These are phyloP conservation scores for Luscinia megarhynchos DNA, from an alignment of 2,797 vertebrate genomes.

Conservation along the genomic window DNA sequence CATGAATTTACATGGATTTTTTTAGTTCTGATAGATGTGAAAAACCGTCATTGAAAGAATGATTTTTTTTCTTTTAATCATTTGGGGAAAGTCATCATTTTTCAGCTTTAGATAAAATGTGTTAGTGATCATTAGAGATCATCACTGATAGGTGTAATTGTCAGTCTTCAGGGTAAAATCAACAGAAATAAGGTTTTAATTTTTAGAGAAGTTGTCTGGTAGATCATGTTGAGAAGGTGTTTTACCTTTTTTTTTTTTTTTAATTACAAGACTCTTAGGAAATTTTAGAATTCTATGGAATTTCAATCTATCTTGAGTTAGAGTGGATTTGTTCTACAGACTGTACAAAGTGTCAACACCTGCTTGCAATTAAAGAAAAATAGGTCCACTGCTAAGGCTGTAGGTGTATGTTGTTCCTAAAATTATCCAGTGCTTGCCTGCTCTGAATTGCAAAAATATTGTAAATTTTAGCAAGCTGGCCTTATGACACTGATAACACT, in stretches of 20 bases:
- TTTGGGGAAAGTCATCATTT: neutral
- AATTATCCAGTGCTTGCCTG: neutral
- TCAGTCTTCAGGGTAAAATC: neutral
- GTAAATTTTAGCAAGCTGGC: neutral
- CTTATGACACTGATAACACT: neutral
- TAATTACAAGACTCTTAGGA: neutral
- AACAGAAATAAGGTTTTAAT: neutral
- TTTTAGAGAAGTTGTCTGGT: neutral
- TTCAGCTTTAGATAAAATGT: neutral
- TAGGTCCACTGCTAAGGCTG: neutral
- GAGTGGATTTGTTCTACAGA: neutral
- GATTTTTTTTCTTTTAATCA: neutral
- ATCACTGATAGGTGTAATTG: neutral
- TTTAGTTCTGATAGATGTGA: neutral
- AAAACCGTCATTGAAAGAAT: neutral
- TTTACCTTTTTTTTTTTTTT: neutral
- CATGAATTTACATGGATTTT: neutral
- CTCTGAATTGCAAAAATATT: neutral
- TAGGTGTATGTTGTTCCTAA: neutral
- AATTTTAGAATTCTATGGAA: neutral
- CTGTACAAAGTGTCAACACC: neutral
- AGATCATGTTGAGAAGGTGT: neutral
- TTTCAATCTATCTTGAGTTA: neutral
- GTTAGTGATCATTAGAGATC: accelerated
- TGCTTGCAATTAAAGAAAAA: neutral